Evolutionary conservation across 2,113 vertebrate species (phyloP).

Genomic region (Mus spicilegus): DNA sequence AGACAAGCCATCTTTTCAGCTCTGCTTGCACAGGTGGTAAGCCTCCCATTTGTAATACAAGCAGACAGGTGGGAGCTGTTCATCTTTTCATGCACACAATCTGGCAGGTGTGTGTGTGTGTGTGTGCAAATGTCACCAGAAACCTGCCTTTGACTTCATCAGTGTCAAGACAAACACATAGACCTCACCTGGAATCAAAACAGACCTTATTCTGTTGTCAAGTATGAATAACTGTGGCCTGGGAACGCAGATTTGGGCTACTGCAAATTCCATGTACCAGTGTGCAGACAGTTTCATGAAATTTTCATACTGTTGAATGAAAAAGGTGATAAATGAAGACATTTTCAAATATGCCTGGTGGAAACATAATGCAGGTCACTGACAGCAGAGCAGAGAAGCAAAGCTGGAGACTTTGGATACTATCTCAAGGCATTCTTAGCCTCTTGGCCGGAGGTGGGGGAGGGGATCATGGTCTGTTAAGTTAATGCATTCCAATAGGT

Average conservation of each 20-base stretch:
- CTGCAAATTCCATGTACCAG: neutral
- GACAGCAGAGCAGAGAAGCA: neutral
- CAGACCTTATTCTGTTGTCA: neutral
- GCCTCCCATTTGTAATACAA: neutral
- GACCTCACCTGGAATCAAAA: no score
- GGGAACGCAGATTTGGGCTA: no score
- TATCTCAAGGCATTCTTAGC: neutral
- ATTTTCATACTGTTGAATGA: neutral
- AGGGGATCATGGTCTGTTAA: neutral
- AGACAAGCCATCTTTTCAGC: neutral
- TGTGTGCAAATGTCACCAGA: neutral
- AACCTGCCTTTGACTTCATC: no score
- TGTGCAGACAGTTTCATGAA: neutral
- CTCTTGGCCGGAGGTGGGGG: no score
- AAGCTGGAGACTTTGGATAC: neutral
- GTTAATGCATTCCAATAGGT: neutral
- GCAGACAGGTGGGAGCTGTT: fast-evolving
- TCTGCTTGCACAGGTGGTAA: neutral
- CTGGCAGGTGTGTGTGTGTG: neutral
- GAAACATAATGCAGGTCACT: neutral
- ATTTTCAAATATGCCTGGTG: neutral
- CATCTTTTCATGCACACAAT: neutral
- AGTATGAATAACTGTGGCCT: neutral
- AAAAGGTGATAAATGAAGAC: neutral
- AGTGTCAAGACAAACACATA: neutral